These are phyloP conservation scores for Eristalis intricaria DNA, from an alignment of 2,888 invertebrate genomes.

Conservation along the genomic window DNA sequence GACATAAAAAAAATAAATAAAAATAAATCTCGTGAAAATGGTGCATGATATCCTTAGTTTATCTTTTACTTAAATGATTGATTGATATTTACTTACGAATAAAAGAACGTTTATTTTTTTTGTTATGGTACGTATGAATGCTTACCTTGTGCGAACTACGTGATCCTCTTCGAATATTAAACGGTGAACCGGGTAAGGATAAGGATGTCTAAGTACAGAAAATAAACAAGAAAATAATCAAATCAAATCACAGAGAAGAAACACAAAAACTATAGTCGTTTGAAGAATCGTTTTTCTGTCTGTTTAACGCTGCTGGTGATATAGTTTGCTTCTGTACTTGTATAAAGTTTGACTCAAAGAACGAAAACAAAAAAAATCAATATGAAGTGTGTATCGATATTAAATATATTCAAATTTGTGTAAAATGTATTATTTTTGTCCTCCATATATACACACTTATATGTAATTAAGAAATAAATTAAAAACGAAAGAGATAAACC, in stretches of 20 bases:
- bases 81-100: constrained; percentile 49
- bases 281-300: constrained; percentile 25
- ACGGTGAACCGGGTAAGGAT: constrained; percentile 98
- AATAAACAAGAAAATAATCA: constrained; percentile 72
- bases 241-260: constrained; percentile 69
- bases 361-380: background rate
- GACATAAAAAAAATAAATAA: constrained; percentile 53
- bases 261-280: constrained; percentile 66
- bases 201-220: constrained; percentile 89
- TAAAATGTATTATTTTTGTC: background rate
- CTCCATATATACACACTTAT: background rate
- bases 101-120: background rate
- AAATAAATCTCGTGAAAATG: constrained; percentile 48
- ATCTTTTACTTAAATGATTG: constrained; percentile 37
- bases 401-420: background rate
- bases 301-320: background rate
- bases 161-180: constrained; percentile 94
- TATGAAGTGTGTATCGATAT: background rate
- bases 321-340: constrained; percentile 12
- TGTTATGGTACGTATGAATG: constrained; percentile 35
- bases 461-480: background rate
- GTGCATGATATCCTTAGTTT: constrained; percentile 70
- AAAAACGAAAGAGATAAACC: background rate
- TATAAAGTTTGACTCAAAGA: background rate
- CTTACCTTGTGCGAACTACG: constrained; percentile 91